Percentiles rank a stretch among this genome's conserved stretches.
Evolutionary conservation across 2,113 vertebrate genomes (phyloP).

Genomic region (Ochotona curzoniae): DNA sequence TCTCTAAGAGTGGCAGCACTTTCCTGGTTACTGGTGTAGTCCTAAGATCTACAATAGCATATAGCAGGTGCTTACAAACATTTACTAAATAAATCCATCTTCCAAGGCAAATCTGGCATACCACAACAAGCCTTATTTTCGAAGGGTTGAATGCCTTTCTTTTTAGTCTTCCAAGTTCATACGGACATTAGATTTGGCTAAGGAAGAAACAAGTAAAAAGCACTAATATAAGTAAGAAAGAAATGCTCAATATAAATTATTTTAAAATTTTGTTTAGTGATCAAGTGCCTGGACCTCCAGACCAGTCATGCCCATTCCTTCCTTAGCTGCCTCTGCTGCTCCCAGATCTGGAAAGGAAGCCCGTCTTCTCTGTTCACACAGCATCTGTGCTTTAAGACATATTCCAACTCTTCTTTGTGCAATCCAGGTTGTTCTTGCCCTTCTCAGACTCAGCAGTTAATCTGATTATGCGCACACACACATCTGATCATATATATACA

Average conservation of each 20-base stretch:
- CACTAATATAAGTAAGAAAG: constrained; percentile 2
- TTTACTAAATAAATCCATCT: not conserved
- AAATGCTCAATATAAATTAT: not conserved
- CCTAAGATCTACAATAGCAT: not conserved
- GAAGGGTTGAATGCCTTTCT: not conserved
- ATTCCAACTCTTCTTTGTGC: not conserved
- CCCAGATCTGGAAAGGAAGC: not conserved
- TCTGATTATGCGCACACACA: not conserved
- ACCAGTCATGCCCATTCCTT: not conserved
- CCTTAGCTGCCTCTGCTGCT: not conserved
- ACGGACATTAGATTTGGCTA: not conserved
- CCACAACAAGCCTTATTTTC: not conserved
- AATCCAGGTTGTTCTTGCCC: not conserved
- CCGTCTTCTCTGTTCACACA: not conserved
- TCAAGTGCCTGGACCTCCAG: not conserved
- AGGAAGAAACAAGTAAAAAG: not conserved
- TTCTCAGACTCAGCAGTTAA: not conserved
- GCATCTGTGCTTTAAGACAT: not conserved
- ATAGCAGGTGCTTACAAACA: not conserved
- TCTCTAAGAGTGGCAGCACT: not conserved
- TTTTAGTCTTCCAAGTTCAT: not conserved
- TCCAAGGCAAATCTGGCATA: not conserved
- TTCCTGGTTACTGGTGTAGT: not conserved
- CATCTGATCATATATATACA: no score
- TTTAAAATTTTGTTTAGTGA: not conserved